Evolutionary conservation across 2,888 invertebrate species (phyloP).

Genomic region (Sarcophaga subvicina): DNA sequence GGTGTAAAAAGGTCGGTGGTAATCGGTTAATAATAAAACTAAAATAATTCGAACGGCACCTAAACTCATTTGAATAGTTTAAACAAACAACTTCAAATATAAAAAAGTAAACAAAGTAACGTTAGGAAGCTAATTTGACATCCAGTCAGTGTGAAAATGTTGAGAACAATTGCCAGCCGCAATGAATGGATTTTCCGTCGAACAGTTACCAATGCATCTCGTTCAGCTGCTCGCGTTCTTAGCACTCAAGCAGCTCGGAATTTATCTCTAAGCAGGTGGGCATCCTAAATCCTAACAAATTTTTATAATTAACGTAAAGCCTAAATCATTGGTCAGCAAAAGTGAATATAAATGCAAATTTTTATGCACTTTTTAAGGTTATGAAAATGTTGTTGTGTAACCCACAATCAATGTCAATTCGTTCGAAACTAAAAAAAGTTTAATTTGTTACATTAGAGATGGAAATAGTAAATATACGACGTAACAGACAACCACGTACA

Average conservation of each 20-base stretch:
- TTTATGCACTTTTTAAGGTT: constrained; percentile 78
- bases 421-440: constrained; percentile 35
- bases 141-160: constrained; percentile 83
- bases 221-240: constrained; percentile 76
- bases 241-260: constrained; percentile 73
- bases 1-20: constrained; percentile 61
- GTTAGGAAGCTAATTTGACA: constrained; percentile 25
- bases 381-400: constrained; percentile 80
- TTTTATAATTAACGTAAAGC: constrained; percentile 2
- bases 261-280: constrained; percentile 76
- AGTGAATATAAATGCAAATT: constrained; percentile 47
- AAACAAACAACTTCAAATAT: constrained; percentile 30
- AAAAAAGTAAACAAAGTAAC: constrained; percentile 23
- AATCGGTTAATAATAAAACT: constrained; percentile 50
- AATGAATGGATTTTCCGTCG: constrained; percentile 85
- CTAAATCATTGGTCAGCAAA: background rate
- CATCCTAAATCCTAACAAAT: constrained; percentile 27
- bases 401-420: constrained; percentile 62
- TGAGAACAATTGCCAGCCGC: constrained; percentile 88
- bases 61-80: constrained; percentile 34
- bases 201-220: constrained; percentile 81
- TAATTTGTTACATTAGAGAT: constrained; percentile 34
- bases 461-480: constrained; percentile 16
- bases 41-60: constrained; percentile 41
- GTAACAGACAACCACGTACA: background rate